These are phyloP conservation scores for Pachypanchax playfairii DNA, from an alignment of 2,113 vertebrate species.

Conservation along the genomic window DNA sequence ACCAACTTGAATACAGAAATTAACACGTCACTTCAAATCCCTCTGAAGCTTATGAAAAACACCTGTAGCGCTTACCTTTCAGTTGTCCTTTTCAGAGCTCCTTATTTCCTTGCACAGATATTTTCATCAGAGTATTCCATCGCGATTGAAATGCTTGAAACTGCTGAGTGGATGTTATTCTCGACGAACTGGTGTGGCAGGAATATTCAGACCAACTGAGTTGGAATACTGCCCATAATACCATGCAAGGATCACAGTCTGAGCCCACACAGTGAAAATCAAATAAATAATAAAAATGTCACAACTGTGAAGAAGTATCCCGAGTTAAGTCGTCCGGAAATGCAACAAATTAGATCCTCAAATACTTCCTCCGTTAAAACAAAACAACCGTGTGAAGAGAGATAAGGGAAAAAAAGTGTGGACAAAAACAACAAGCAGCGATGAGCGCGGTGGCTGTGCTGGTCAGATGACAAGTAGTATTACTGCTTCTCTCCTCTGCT, in stretches of 20 bases:
- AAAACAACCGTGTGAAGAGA: conserved; percentile 25
- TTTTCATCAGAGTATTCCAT: conserved; percentile 69
- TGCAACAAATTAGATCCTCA: not conserved
- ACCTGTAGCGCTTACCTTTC: conserved; percentile 56
- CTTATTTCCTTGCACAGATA: conserved; percentile 54
- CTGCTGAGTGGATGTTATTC: conserved; percentile 33
- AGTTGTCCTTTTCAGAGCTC: conserved; percentile 14
- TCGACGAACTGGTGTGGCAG: conserved; percentile 41
- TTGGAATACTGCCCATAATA: conserved; percentile 48
- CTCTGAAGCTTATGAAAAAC: no score
- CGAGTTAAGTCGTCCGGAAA: conserved; percentile 11
- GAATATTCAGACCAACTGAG: conserved; percentile 49
- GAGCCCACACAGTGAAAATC: conserved; percentile 6
- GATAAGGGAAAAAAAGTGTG: conserved; percentile 18
- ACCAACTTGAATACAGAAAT: no score
- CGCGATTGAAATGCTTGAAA: conserved; percentile 26
- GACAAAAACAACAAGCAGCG: conserved; percentile 18
- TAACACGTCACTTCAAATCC: no score
- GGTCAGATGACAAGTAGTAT: conserved; percentile 76
- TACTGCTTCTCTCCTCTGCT: conserved; percentile 68
- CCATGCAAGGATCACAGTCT: conserved; percentile 22
- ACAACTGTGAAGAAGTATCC: conserved; percentile 33
- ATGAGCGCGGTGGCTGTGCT: conserved; percentile 53
- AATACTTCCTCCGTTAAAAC: conserved; percentile 40
- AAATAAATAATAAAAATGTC: conserved; percentile 17